Percentiles rank a stretch among this genome's conserved stretches.
phyloP scores from a whole-genome alignment of 2,888 invertebrate species.

The Myopa tessellatipennis region DNA sequence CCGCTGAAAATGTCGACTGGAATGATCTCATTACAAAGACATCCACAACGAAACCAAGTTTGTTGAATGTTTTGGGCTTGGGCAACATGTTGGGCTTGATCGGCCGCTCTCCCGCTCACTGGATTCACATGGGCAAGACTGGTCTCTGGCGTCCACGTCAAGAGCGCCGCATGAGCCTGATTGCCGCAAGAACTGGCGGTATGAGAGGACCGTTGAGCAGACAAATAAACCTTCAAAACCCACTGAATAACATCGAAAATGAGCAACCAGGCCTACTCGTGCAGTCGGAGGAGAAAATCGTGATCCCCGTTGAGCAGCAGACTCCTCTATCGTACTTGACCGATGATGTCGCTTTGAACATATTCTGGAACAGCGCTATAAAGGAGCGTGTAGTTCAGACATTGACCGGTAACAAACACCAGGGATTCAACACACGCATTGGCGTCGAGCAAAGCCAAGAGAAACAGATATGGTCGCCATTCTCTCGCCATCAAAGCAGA shows the following conservation, averaged over 20 bases:
- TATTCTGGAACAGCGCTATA: constrained; percentile 53
- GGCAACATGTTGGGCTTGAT: constrained; percentile 21
- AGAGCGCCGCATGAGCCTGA: constrained; percentile 26
- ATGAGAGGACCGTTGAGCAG: neutral
- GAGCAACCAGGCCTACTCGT: neutral
- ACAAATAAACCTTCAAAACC: neutral
- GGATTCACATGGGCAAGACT: constrained; percentile 21
- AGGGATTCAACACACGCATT: neutral
- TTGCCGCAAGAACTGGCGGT: neutral
- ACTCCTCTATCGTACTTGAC: constrained; percentile 41
- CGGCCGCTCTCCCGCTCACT: neutral
- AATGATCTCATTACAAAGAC: constrained; percentile 45
- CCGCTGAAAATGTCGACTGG: constrained; percentile 52
- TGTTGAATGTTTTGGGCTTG: constrained; percentile 38
- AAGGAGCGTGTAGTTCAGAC: constrained; percentile 46
- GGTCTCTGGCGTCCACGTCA: constrained; percentile 34
- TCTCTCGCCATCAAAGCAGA: neutral
- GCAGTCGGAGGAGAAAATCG: constrained; percentile 35
- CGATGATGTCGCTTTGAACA: constrained; percentile 51
- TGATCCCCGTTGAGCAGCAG: constrained; percentile 36
- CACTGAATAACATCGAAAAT: neutral
- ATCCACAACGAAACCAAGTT: constrained; percentile 23
- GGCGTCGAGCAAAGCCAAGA: neutral
- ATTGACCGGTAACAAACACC: constrained; percentile 11
- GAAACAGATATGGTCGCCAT: neutral